Evolutionary conservation across 2,888 invertebrate genomes (phyloP).

Genomic region (Limenitis camilla): DNA sequence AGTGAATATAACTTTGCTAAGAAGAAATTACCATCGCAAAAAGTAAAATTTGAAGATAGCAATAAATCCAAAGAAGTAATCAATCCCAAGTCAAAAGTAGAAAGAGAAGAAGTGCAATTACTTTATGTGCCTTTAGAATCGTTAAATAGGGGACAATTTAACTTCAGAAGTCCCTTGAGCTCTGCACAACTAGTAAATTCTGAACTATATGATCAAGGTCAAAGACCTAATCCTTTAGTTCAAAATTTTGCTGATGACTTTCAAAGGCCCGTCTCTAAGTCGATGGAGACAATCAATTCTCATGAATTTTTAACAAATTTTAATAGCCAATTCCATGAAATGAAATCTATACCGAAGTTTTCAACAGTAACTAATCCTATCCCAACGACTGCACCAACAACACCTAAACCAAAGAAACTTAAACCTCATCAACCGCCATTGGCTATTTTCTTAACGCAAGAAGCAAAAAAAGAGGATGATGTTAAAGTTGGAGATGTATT

Average conservation of each 20-base stretch:
- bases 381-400: slow-evolving; percentile 58
- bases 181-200: slow-evolving; percentile 43
- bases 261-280: slow-evolving; percentile 40
- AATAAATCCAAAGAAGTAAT: slow-evolving; percentile 45
- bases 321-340: slow-evolving; percentile 38
- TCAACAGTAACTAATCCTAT: slow-evolving; percentile 54
- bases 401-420: slow-evolving; percentile 71
- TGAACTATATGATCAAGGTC: slow-evolving; percentile 48
- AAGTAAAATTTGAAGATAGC: slow-evolving; percentile 52
- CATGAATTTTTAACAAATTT: slow-evolving; percentile 53
- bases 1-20: slow-evolving; percentile 37
- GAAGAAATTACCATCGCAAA: slow-evolving; percentile 55
- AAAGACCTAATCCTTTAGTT: slow-evolving; percentile 36
- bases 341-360: slow-evolving; percentile 55
- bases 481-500: slow-evolving; percentile 82
- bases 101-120: slow-evolving; percentile 82
- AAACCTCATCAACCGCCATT: slow-evolving; percentile 89
- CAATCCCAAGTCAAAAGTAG: slow-evolving; percentile 43
- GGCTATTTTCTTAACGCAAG: slow-evolving; percentile 83
- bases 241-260: slow-evolving; percentile 42
- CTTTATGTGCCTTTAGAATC: slow-evolving; percentile 88
- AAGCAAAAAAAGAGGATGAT: slow-evolving; percentile 57
- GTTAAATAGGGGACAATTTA: slow-evolving; percentile 70
- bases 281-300: slow-evolving; percentile 39
- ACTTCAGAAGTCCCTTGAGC: slow-evolving; percentile 49